A percentile compares a stretch with the other conserved stretches of the same genome.
Conservation (phyloP, 64 coral and sea anemone genomes). For the Montipora foliosa region DNA sequence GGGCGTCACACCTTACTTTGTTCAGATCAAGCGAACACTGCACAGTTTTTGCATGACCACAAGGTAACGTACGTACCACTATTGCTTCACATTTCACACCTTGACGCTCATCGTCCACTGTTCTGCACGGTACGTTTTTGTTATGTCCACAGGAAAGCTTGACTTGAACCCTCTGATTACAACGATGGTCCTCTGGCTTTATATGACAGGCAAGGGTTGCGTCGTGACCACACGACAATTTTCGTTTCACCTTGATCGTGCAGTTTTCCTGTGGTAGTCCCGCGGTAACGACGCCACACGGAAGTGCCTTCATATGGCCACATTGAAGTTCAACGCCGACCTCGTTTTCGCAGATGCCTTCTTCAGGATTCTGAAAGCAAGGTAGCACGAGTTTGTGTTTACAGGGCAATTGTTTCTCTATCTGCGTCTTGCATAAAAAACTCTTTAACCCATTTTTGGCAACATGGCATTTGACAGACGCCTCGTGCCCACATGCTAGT, state of each 20-base stretch:
- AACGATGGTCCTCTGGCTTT: conserved; percentile 13
- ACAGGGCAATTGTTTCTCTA: conserved; percentile 27
- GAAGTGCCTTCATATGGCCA: conserved; percentile 52
- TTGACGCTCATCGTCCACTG: background rate
- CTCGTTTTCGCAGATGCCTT: background rate
- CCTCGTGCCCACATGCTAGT: conserved; percentile 34
- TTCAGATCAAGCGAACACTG: background rate
- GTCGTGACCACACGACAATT: conserved; percentile 57
- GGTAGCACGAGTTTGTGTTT: conserved; percentile 19
- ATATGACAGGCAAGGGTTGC: conserved; percentile 41
- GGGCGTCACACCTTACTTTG: conserved; percentile 3
- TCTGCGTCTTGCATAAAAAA: background rate
- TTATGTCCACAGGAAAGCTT: conserved; percentile 63
- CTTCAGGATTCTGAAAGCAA: conserved; percentile 28
- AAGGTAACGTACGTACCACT: conserved; percentile 7
- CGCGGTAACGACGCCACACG: conserved; percentile 11
- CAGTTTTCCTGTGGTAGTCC: background rate
- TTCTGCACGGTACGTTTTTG: background rate
- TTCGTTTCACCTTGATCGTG: background rate
- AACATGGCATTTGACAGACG: background rate
- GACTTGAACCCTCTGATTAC: conserved; percentile 35
- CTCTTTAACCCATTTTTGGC: background rate
- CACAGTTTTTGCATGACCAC: conserved; percentile 57
- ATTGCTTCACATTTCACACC: background rate
- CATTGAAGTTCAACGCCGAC: conserved; percentile 47